Evolutionary conservation across 1,140 invertebrate species (phyloP), one percentile per base, ranked within the genome.

Genomic region (Thalassaphorura encarpata): DNA sequence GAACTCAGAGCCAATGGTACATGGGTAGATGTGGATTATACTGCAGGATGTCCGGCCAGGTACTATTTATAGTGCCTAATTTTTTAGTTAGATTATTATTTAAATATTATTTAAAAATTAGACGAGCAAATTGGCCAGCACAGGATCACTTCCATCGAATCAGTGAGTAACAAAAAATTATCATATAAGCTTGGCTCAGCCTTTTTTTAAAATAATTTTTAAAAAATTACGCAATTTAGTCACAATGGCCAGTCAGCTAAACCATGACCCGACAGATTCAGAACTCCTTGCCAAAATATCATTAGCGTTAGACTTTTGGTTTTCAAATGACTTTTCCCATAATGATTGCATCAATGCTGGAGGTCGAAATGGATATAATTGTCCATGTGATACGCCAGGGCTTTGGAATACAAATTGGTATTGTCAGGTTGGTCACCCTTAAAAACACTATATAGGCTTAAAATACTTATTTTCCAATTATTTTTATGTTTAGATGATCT

Each of bases 381-480:
- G 55, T 51, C 55, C 55, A 2, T 57, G 55, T 51, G 55, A 48
- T 3, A 57, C 55, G 6, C 47, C 55, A 27, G 55, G 55, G 0
- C 43, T 42, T 28, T 57, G 55, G 55, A 57, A 57, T 45, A 50
- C 55, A 0, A 57, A 57, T 19, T 57, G 55, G 55, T 57, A 51
- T 27, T 51, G 28, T 28, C 55, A 57, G 52, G 52, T 54, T 51
- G 31, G 13, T 27, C 33, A 36, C 33, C 11, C 11, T 36, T 36
- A 11, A 36, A 36, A 11, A 36, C 11, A 11, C n/a, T 29, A 29
- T 21, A 8, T 29, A 15, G 26, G 26, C 6, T 11, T 43, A 13
- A 13, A 43, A 43, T 43, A 43, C 11, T 43, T n/a, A 13, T 18
- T 8, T 8, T 8, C 16, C 19, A 43, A 18, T 21, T 43, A 8